Conservation (phyloP, 2,888 invertebrate species). For the Xiphydria camelus region DNA sequence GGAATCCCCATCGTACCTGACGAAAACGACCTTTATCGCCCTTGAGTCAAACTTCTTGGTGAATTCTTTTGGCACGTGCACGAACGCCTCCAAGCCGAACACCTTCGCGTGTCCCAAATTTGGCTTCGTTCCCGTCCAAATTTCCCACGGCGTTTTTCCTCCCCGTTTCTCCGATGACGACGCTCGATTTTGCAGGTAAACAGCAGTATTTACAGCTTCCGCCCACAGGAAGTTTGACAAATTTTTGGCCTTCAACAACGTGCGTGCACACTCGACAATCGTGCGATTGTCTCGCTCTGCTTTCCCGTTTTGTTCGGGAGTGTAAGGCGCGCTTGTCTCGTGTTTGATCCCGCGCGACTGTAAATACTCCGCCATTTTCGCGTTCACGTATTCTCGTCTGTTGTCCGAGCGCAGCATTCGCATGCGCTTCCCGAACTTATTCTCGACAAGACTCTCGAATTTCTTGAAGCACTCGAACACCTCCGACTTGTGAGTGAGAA, state of each 20-base stretch:
- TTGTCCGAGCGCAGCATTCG: background rate
- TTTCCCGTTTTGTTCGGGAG: constrained; percentile 16
- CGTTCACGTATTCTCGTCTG: too few relatives aligned
- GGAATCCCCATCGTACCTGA: constrained; percentile 21
- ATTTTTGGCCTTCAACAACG: constrained; percentile 11
- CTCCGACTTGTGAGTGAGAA: constrained; percentile 17
- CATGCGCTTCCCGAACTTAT: background rate
- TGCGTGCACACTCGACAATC: constrained; percentile 18
- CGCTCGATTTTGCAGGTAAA: constrained; percentile 7
- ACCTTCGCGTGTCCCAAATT: constrained; percentile 10
- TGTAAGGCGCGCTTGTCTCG: constrained; percentile 5
- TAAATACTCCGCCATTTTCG: constrained; percentile 1
- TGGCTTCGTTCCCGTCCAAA: constrained; percentile 15
- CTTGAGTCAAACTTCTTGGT: constrained; percentile 18
- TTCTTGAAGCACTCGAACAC: constrained; percentile 14
- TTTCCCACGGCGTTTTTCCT: constrained; percentile 12
- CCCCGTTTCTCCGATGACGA: constrained; percentile 5
- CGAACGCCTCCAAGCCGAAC: constrained; percentile 13
- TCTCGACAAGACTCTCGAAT: background rate
- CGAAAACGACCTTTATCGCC: constrained; percentile 13
- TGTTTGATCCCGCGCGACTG: constrained; percentile 1
- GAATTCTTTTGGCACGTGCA: constrained; percentile 18
- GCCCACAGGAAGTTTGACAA: constrained; percentile 7
- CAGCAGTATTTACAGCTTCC: constrained; percentile 9
- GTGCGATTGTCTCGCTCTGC: constrained; percentile 22